phyloP scores from a whole-genome alignment of 2,797 vertebrate species.

The Distichodus sexfasciatus region DNA sequence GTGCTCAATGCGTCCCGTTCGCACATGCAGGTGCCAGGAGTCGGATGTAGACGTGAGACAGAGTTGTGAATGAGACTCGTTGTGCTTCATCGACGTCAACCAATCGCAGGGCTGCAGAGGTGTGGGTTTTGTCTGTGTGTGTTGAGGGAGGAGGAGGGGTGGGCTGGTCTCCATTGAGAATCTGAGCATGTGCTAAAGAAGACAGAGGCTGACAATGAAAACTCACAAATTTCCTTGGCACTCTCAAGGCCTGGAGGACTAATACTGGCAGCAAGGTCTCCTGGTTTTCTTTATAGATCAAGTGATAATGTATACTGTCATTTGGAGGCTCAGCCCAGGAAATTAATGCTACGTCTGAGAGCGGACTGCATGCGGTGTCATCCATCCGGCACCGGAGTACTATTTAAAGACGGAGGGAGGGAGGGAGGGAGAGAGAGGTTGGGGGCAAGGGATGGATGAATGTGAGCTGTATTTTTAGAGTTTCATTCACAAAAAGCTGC shows the following conservation, averaged over 20 bases:
- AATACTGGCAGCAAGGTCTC: constrained; percentile 68
- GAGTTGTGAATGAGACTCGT: constrained; percentile 26
- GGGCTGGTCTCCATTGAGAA: constrained; percentile 63
- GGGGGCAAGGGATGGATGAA: constrained; percentile 49
- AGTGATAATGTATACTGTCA: constrained; percentile 76
- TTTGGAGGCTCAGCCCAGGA: constrained; percentile 66
- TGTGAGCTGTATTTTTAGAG: constrained; percentile 62
- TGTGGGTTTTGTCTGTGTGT: background rate
- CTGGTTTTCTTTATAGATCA: constrained; percentile 76
- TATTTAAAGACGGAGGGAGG: constrained; percentile 22
- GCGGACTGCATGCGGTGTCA: constrained; percentile 65
- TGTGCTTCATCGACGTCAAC: background rate
- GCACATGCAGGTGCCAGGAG: background rate
- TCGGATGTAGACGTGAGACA: background rate
- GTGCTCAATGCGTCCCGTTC: constrained; percentile 1
- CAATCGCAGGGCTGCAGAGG: constrained; percentile 20
- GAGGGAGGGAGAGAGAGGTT: background rate
- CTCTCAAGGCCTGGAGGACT: constrained; percentile 60
- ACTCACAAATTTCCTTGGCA: constrained; percentile 49
- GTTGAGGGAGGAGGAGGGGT: background rate
- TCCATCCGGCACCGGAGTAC: constrained; percentile 57
- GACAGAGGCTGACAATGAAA: constrained; percentile 58
- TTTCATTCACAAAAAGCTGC: constrained; percentile 63
- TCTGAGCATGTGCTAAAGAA: constrained; percentile 54
- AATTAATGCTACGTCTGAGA: constrained; percentile 68